Percentiles rank a stretch among this genome's conserved stretches.
phyloP scores from a whole-genome alignment of 2,797 vertebrate genomes.

The Chlorospingus flavigularis region DNA sequence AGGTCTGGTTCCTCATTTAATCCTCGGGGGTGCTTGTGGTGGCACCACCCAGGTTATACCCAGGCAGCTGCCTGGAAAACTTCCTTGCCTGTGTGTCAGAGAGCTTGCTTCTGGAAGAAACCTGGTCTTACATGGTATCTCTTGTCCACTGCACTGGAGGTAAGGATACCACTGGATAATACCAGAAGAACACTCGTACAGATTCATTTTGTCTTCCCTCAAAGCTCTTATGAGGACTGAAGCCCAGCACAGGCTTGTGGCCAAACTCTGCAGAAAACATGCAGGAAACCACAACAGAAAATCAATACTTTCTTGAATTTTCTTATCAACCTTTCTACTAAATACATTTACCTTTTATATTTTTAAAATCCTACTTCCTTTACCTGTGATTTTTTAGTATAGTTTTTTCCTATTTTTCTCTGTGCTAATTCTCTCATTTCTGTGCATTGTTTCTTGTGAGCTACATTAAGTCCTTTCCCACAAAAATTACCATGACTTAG shows the following conservation, averaged over 20 bases:
- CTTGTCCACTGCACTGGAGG: background rate
- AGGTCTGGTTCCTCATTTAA: background rate
- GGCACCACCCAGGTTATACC: background rate
- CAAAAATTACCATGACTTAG: background rate
- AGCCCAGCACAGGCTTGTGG: background rate
- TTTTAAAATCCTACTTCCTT: background rate
- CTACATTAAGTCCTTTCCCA: background rate
- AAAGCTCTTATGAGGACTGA: background rate
- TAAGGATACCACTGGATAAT: background rate
- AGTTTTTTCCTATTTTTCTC: background rate
- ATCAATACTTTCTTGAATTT: background rate
- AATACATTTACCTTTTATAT: background rate
- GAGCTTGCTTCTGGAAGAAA: background rate
- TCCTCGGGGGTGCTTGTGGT: fast-evolving
- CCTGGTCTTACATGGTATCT: fast-evolving
- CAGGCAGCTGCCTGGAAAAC: background rate
- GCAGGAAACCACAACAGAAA: background rate
- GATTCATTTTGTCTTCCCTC: background rate
- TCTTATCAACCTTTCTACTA: background rate
- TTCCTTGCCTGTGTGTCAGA: background rate
- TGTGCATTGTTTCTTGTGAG: background rate
- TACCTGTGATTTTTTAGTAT: background rate
- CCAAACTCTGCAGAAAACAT: background rate
- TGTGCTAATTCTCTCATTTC: background rate
- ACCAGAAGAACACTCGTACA: background rate